A percentile compares a stretch with the other conserved stretches of the same genome.
These are phyloP conservation scores for Gisinianus flammeolus DNA, from an alignment of 2,888 invertebrate genomes.

Conservation along the genomic window DNA sequence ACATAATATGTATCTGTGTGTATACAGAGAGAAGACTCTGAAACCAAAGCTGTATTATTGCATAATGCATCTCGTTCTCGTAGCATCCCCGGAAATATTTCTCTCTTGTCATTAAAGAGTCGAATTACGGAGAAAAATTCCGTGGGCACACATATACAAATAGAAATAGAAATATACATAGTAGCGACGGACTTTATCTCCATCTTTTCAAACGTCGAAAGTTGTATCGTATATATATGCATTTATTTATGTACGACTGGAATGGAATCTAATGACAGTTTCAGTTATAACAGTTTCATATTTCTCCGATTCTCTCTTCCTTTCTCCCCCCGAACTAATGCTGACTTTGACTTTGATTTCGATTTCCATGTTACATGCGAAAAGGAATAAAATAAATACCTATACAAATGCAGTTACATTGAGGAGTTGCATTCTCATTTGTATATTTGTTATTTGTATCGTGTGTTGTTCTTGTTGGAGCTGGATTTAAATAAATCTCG, in stretches of 20 bases:
- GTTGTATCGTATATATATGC: neutral
- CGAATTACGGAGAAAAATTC: conserved; percentile 32
- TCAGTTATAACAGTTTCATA: conserved; percentile 43
- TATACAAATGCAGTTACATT: too few species aligned
- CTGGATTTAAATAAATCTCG: too few species aligned
- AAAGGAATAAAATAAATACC: too few species aligned
- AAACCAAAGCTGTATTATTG: conserved; percentile 8
- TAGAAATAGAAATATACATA: neutral
- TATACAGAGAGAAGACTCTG: neutral
- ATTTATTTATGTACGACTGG: conserved; percentile 7
- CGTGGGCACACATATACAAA: conserved; percentile 18
- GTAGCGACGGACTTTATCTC: neutral
- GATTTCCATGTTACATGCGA: too few species aligned
- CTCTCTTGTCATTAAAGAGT: conserved; percentile 39
- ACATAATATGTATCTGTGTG: neutral
- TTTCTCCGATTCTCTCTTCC: conserved; percentile 25
- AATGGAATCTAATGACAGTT: conserved; percentile 41
- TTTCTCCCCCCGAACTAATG: neutral
- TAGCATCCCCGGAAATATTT: conserved; percentile 37
- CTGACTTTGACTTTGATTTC: too few species aligned
- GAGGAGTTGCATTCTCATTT: too few species aligned
- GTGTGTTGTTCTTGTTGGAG: too few species aligned
- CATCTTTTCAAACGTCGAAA: neutral
- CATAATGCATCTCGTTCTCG: conserved; percentile 6
- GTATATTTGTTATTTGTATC: too few species aligned